Evolutionary conservation across 2,113 vertebrate genomes (phyloP).

Genomic region (Proteles cristata): DNA sequence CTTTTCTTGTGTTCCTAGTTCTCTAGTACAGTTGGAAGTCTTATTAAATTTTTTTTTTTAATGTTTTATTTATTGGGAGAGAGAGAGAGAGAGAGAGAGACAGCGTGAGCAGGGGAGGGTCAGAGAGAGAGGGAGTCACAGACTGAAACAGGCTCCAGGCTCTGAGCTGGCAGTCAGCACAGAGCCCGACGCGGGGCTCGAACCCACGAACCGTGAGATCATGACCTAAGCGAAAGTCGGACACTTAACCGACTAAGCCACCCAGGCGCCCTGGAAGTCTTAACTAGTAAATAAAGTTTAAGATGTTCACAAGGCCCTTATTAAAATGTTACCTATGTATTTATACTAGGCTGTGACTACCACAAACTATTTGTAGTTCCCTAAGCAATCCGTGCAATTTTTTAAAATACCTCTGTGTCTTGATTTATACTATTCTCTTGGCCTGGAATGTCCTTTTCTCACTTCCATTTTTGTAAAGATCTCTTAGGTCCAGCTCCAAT

Average conservation of each 20-base stretch:
- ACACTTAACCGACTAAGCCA: too few species aligned
- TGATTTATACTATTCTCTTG: not conserved
- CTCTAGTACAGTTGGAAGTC: not conserved
- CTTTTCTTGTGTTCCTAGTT: slow-evolving; percentile 29
- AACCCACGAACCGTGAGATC: too few species aligned
- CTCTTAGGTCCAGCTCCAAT: not conserved
- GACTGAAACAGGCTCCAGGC: too few species aligned
- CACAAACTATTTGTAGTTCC: not conserved
- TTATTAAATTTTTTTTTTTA: too few species aligned
- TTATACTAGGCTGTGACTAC: not conserved
- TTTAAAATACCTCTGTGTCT: slow-evolving; percentile 14
- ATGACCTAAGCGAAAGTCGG: too few species aligned
- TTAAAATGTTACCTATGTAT: not conserved
- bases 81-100: too few species aligned
- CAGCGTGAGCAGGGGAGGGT: too few species aligned
- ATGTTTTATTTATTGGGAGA: too few species aligned
- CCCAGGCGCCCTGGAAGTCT: too few species aligned
- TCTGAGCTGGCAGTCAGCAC: too few species aligned
- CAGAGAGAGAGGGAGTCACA: too few species aligned
- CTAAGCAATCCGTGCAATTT: not conserved
- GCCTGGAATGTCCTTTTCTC: not conserved
- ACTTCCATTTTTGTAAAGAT: not conserved
- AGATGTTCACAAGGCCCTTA: not conserved
- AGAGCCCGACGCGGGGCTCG: too few species aligned
- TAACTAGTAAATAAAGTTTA: slow-evolving; percentile 27